These are phyloP conservation scores for Psittacula derbiana DNA, from an alignment of 2,797 vertebrate genomes.

Conservation along the genomic window DNA sequence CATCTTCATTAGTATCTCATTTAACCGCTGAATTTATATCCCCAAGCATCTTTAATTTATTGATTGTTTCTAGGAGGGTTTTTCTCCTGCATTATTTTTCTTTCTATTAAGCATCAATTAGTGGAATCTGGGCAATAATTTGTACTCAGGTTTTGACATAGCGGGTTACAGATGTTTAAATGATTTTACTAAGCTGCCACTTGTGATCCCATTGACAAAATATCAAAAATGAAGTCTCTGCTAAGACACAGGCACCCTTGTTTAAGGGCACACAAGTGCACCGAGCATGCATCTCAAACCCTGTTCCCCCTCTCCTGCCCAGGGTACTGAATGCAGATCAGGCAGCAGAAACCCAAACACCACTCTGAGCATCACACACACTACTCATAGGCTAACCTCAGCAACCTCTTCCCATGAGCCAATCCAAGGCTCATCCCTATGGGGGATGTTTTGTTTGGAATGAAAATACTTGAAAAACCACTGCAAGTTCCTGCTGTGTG, in stretches of 20 bases:
- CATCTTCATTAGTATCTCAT: constrained; percentile 67
- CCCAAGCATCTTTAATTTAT: constrained; percentile 64
- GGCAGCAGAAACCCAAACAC: background rate
- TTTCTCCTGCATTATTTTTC: background rate
- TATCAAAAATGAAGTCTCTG: background rate
- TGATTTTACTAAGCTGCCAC: background rate
- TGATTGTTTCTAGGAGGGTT: constrained; percentile 42
- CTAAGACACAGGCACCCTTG: background rate
- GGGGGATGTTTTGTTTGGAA: accelerated
- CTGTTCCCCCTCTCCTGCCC: background rate
- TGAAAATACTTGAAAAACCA: background rate
- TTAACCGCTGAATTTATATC: constrained; percentile 62
- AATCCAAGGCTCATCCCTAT: accelerated
- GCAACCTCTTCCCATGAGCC: background rate
- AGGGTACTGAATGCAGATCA: background rate
- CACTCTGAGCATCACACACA: background rate
- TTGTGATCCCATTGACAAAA: background rate
- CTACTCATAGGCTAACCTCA: accelerated
- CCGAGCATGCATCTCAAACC: background rate
- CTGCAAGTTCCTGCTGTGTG: background rate
- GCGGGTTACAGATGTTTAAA: background rate
- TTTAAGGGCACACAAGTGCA: background rate
- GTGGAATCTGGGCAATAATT: background rate
- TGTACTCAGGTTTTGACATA: background rate
- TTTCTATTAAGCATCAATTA: constrained; percentile 54